Evolutionary conservation across 2,113 vertebrate genomes (phyloP), one percentile per base, ranked within the genome.

Genomic region (Synodontis membranacea): DNA sequence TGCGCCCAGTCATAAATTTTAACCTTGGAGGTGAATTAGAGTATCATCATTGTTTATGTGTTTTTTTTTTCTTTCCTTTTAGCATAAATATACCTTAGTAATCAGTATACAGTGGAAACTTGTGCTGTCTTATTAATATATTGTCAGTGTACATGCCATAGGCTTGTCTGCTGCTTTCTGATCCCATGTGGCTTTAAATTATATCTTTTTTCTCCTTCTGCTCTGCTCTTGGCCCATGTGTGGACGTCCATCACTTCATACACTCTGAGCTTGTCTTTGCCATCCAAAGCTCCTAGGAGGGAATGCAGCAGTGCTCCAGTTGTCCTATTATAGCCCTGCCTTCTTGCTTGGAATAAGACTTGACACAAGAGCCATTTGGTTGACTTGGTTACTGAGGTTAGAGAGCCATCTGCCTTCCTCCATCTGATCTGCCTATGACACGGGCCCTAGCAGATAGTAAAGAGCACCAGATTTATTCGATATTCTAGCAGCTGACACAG

Each of bases 191-290:
- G 74, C 92, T 88, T 84, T 88, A 90, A 92, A 90, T 89, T 88
- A 94, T 84, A 85, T 90, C 42, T 23, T 88, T 46, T 21, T 12
- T 14, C n/a, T 56, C 89, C 89, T 84, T 42, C 85, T 86, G 89
- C 87, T 88, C 83, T 48, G 82, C 17, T 80, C 84, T 86, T 85
- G 85, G 78, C 85, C 90, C 94, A 95, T 76, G 83, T 95, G 95
- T 94, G 92, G 89, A 89, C 0, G 94, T 95, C 96, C 92, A 89
- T 95, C 95, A 95, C 54, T 85, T 88, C 31, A 86, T 79, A 88
- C 86, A 86, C 54, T 42, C 90, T 84, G 58, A 14, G 88, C 89
- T 89, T 90, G 88, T 86, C 91, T 85, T 89, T 88, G 89, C 60
- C 50, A 82, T 66, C 37, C 68, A 85, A 87, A 86, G 85, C 89